Evolutionary conservation across 2,797 vertebrate species (phyloP).

Genomic region (Rhadinocentrus ornatus): DNA sequence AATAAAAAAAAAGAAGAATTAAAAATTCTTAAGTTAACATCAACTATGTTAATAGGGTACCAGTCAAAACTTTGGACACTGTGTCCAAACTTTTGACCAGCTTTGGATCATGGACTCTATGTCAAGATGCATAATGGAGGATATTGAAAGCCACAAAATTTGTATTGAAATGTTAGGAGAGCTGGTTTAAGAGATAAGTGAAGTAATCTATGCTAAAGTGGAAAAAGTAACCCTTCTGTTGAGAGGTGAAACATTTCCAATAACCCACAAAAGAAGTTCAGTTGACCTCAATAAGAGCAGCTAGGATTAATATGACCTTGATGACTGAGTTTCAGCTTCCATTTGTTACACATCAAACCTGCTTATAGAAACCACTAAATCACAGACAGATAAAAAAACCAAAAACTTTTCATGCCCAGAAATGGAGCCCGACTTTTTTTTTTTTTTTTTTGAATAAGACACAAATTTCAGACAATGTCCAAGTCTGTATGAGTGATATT

Average conservation of each 20-base stretch:
- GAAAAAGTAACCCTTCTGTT: background rate
- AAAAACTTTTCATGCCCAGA: no score
- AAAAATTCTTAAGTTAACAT: no score
- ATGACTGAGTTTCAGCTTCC: background rate
- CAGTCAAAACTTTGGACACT: no score
- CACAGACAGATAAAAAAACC: background rate
- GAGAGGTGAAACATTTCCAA: background rate
- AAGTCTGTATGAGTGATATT: background rate
- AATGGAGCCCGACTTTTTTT: background rate
- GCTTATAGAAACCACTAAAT: background rate
- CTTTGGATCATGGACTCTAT: background rate
- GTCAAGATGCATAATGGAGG: background rate
- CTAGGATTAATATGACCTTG: no score
- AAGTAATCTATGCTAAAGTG: background rate
- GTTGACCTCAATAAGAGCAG: background rate
- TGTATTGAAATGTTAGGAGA: background rate
- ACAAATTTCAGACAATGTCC: background rate
- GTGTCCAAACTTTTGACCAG: background rate
- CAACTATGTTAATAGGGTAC: no score
- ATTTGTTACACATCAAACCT: background rate
- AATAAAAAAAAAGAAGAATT: constrained; percentile 17
- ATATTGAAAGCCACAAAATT: no score
- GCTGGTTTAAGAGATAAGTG: background rate
- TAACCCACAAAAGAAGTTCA: background rate
- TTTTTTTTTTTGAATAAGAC: background rate